Evolutionary conservation across 2,797 vertebrate genomes (phyloP).

Genomic region (Orestias chungarensis): DNA sequence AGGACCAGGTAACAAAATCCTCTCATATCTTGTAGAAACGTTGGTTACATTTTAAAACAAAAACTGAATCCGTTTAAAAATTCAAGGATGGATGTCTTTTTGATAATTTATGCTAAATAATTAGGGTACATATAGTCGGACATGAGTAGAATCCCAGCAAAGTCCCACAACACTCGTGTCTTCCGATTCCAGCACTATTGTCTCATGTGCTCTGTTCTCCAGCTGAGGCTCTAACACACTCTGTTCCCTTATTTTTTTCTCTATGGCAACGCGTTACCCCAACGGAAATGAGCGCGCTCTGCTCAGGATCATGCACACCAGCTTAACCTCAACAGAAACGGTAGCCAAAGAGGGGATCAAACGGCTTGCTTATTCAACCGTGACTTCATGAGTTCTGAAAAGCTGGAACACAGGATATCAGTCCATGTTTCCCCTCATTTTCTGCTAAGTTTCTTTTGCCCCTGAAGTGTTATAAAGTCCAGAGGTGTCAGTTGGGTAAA

Average conservation of each 20-base stretch:
- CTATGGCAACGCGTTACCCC: conserved; percentile 69
- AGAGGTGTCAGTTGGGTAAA: conserved; percentile 10
- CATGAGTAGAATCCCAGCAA: conserved; percentile 13
- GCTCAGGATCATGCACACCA: conserved; percentile 68
- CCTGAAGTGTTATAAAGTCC: not conserved
- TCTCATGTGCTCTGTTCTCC: conserved; percentile 68
- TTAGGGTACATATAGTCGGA: conserved; percentile 8
- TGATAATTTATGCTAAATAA: conserved; percentile 5
- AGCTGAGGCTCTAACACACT: conserved; percentile 59
- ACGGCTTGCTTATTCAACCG: conserved; percentile 43
- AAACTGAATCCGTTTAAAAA: too few relatives aligned
- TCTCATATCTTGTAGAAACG: not conserved
- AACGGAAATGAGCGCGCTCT: conserved; percentile 71
- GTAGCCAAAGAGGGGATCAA: conserved; percentile 68
- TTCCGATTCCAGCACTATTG: conserved; percentile 61
- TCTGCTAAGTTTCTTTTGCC: conserved; percentile 4
- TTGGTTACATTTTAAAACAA: too few relatives aligned
- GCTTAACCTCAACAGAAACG: conserved; percentile 50
- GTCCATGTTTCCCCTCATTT: conserved; percentile 29
- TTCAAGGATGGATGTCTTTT: too few relatives aligned
- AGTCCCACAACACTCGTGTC: conserved; percentile 25
- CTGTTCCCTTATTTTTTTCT: conserved; percentile 72
- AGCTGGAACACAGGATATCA: conserved; percentile 23
- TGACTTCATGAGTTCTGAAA: conserved; percentile 55
- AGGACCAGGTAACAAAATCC: conserved; percentile 75